Percentiles rank a stretch among this genome's conserved stretches.
These are phyloP conservation scores for Eriocheir sinensis DNA, from an alignment of 1,140 invertebrate genomes.

Conservation along the genomic window DNA sequence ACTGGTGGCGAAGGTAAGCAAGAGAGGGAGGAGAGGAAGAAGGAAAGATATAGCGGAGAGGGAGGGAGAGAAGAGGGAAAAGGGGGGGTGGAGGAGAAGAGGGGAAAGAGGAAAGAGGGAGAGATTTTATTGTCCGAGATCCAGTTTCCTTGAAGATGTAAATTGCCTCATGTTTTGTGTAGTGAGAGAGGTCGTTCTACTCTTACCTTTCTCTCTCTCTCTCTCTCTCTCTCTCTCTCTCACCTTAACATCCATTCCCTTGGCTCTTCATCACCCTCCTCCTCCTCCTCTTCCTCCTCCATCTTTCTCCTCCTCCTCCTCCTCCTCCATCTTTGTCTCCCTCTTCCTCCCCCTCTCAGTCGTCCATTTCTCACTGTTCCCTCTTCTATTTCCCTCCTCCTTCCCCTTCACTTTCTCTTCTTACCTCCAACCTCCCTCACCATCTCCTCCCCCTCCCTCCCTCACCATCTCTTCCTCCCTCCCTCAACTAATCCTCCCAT, in stretches of 20 bases:
- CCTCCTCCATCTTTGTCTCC: background rate
- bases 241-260: too few relatives aligned
- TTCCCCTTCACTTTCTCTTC: background rate
- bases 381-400: background rate
- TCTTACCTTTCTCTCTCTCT: too few relatives aligned
- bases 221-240: too few relatives aligned
- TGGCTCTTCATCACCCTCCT: background rate
- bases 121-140: background rate
- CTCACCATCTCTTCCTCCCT: background rate
- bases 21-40: too few relatives aligned
- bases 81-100: too few relatives aligned
- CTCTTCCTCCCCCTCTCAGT: background rate
- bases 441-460: background rate
- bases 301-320: background rate
- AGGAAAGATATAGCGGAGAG: too few relatives aligned
- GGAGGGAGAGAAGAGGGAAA: too few relatives aligned
- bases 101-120: background rate
- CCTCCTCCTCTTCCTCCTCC: background rate
- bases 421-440: background rate
- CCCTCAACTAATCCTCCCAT: too few relatives aligned
- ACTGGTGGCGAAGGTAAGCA: too few relatives aligned
- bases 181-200: too few relatives aligned
- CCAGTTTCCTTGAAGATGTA: constrained; percentile 13
- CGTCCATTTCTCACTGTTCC: too few relatives aligned
- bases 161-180: constrained; percentile 4